Evolutionary conservation across 1,140 invertebrate genomes (phyloP), one percentile per base, ranked within the genome.

Genomic region (Drosophila murphyi): DNA sequence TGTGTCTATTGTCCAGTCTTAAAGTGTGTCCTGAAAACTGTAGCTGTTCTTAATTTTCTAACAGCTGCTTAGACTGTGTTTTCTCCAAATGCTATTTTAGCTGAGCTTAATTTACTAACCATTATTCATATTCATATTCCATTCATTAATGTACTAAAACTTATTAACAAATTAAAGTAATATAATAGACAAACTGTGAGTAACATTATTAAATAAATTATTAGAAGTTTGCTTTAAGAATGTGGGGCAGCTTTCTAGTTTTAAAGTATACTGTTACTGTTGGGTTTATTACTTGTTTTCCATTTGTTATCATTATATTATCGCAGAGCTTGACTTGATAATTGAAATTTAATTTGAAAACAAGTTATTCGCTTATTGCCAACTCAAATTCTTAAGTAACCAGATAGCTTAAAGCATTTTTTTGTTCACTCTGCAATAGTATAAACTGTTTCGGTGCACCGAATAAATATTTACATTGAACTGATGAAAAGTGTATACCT

Each of bases 391-490:
- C 3, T 34, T 34, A 34, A 34, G 34, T 34, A 4, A 34, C n/a
- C 39, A 43, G n/a, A 29, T 57, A 43, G 20, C 34, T 20, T 12
- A 7, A 52, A 3, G 8, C 4, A 7, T 4, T 6, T 54, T 12
- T 8, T 6, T 20, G 20, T 37, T 7, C 34, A 52, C 7, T 54
- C 29, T 47, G 56, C 39, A 5, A 59, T 59, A 12, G 41, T 34
- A 60, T 32, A 47, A 4, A 28, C 8, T 3, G 3, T 31, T 62
- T 62, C 60, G 60, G 60, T 34, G 10, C 20, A 50, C 60, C 60
- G 60, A 62, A 62, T 61, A 35, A 48, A 50, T 50, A 69, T 69
- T 69, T 61, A 52, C 32, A 43, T 43, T 20, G 12, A 31, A 47
- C 39, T 37, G 34, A n/a, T 47, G 35, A 5, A 47, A 52, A 52